Evolutionary conservation across 2,797 vertebrate genomes (phyloP).

Genomic region (Microctenopoma steveboyesi): DNA sequence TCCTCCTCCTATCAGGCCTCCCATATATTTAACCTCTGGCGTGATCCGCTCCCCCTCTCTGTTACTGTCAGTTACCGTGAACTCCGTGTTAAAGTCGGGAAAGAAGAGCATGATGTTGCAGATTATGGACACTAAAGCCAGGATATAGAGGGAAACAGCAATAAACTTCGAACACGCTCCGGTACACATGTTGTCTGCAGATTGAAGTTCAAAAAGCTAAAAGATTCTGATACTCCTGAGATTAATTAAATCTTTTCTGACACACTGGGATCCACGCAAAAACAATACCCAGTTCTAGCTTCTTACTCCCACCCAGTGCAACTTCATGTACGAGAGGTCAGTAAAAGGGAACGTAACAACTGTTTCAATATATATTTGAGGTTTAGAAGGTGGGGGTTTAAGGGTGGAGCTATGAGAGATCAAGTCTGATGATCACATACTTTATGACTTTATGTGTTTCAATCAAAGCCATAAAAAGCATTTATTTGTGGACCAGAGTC

Average conservation of each 20-base stretch:
- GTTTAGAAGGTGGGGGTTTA: slow-evolving; percentile 5
- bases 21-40: slow-evolving; percentile 79
- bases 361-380: slow-evolving; percentile 29
- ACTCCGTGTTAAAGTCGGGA: slow-evolving; percentile 59
- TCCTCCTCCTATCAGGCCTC: slow-evolving; percentile 81
- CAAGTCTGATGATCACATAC: slow-evolving; percentile 7
- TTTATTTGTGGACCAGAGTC: not conserved
- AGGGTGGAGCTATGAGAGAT: slow-evolving; percentile 40
- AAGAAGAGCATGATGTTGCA: slow-evolving; percentile 84
- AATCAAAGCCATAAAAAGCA: not conserved
- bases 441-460: slow-evolving; percentile 27
- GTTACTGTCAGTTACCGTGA: rapidly evolving
- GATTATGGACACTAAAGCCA: slow-evolving; percentile 71
- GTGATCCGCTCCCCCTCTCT: slow-evolving; percentile 34
- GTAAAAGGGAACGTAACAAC: not conserved
- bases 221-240: not conserved
- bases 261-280: not conserved
- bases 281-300: not conserved
- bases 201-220: not conserved
- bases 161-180: slow-evolving; percentile 79
- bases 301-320: not conserved
- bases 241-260: not conserved
- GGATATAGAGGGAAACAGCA: slow-evolving; percentile 74
- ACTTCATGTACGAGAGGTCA: not conserved
- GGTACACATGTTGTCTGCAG: slow-evolving; percentile 74